Evolutionary conservation across 2,113 vertebrate genomes (phyloP).

Genomic region (Mohoua ochrocephala): DNA sequence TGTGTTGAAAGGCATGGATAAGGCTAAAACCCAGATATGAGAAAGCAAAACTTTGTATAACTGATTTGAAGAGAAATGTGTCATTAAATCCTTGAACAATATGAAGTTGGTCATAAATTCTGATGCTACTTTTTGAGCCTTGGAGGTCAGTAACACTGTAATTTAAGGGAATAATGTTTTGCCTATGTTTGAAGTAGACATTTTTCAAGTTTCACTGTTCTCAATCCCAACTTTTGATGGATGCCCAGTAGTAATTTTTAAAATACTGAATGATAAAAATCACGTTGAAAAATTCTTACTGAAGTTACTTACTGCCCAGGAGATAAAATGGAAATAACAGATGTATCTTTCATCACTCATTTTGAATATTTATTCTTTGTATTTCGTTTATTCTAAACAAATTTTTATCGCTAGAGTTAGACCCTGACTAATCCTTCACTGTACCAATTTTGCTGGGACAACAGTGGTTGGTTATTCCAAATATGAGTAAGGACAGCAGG

Average conservation of each 20-base stretch:
- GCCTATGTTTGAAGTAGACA: background rate
- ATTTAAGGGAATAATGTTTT: background rate
- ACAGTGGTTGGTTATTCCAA: background rate
- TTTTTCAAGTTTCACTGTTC: background rate
- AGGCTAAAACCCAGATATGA: background rate
- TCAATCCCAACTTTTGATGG: background rate
- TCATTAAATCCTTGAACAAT: background rate
- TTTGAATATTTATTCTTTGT: slow-evolving; percentile 15
- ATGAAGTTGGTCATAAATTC: background rate
- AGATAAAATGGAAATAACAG: slow-evolving; percentile 20
- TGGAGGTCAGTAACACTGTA: background rate
- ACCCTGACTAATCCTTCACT: background rate
- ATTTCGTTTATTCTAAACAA: background rate
- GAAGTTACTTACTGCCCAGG: background rate
- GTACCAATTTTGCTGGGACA: background rate
- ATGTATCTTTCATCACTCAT: background rate
- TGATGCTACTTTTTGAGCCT: background rate
- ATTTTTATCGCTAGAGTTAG: background rate
- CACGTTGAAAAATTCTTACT: background rate
- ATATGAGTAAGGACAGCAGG: background rate
- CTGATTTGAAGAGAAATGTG: background rate
- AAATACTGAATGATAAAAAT: slow-evolving; percentile 3
- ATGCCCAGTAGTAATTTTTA: background rate
- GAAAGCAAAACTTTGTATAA: background rate
- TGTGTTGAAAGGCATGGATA: background rate